Evolutionary conservation across 2,888 invertebrate species (phyloP).

Genomic region (Eremobia ochroleuca): DNA sequence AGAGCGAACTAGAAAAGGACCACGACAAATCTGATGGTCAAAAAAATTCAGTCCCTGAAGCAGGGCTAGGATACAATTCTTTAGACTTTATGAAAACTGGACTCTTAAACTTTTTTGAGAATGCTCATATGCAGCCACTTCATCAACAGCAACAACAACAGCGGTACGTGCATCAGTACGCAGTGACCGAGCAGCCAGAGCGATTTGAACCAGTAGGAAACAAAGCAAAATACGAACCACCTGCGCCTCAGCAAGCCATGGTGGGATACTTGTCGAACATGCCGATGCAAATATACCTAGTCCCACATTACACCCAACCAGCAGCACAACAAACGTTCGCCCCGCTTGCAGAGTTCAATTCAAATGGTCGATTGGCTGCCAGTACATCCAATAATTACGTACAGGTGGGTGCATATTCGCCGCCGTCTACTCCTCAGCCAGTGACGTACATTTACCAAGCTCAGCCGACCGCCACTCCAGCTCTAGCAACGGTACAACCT

Average conservation of each 20-base stretch:
- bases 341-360: constrained; percentile 66
- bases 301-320: constrained; percentile 84
- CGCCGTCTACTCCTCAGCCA: constrained; percentile 72
- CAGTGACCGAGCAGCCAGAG: constrained; percentile 86
- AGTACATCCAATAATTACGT: constrained; percentile 74
- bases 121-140: constrained; percentile 65
- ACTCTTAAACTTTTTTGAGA: constrained; percentile 80
- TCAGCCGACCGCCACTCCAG: constrained; percentile 78
- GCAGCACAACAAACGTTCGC: constrained; percentile 69
- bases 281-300: constrained; percentile 88
- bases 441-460: constrained; percentile 79
- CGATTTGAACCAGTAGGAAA: constrained; percentile 63
- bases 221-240: constrained; percentile 73
- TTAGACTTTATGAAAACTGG: constrained; percentile 83
- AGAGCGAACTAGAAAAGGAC: constrained; percentile 89
- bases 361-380: constrained; percentile 48
- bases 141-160: constrained; percentile 72
- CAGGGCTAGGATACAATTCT: constrained; percentile 71
- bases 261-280: constrained; percentile 87
- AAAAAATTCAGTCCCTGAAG: constrained; percentile 65
- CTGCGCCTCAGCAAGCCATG: constrained; percentile 81
- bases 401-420: constrained; percentile 80
- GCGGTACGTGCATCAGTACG: constrained; percentile 86
- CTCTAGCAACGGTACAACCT: constrained; percentile 78
- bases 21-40: constrained; percentile 75